Evolutionary conservation across 2,888 invertebrate species (phyloP), one percentile per base, ranked within the genome.

Genomic region (Lasius platythorax): DNA sequence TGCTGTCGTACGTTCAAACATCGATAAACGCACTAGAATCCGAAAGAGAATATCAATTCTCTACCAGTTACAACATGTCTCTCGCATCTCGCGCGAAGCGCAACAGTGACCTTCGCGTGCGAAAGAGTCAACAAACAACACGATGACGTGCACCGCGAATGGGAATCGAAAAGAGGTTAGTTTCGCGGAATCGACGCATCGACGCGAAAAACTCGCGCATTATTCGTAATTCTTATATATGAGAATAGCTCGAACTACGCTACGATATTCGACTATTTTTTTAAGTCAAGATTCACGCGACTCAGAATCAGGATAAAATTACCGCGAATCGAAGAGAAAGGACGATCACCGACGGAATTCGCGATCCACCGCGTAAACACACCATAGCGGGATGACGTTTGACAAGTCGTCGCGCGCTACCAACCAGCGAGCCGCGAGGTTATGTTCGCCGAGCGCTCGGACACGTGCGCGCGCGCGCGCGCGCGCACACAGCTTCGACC

Each of bases 101-200:
- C 33, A 74, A 58, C 56, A 23, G 40, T 9, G 23, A 23, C 23
- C 23, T 23, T 53, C n/a, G 18, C 70, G 53, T 1, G 28, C 28
- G 40, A 40, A 0, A 58, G 40, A 43, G 61, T 73, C 74, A 74
- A 74, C 74, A 74, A 74, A 43, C 28, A 58, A 63, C 43, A 30
- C 43, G 28, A 43, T n/a, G 73, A 74, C 18, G 61, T 33, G 74
- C 30, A 23, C 58, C 43, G 30, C 30, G 61, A 74, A 6, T 11
- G 40, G 12, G 6, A 11, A 8, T 33, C 15, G 61, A 63, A 8
- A 72, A 28, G 56, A 46, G 37, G 33, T 72, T 53, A 56, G 56
- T 56, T 72, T 37, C 37, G 72, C 9, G 15, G 28, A 66, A 23
- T 43, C 40, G 43, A 50, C 18, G 18, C 50, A 18, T 15, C 43